phyloP scores from a whole-genome alignment of 2,888 invertebrate species.

The Dryobota labecula region DNA sequence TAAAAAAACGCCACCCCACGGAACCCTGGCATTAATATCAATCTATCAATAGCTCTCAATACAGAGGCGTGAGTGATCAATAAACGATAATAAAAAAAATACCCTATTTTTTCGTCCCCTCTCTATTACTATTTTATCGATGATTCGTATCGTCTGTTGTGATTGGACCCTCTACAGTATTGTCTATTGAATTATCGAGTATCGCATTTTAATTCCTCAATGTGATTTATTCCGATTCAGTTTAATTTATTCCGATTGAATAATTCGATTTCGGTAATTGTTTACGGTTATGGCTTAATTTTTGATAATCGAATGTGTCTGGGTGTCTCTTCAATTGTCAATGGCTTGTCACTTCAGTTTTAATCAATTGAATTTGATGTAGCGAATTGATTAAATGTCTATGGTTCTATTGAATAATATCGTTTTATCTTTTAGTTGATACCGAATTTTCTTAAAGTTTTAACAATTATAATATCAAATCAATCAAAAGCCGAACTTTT shows the following conservation, averaged over 20 bases:
- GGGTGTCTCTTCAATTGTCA: slow-evolving; percentile 56
- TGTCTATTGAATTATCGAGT: slow-evolving; percentile 83
- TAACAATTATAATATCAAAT: slow-evolving; percentile 6
- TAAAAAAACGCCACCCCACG: slow-evolving; percentile 86
- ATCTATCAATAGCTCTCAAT: slow-evolving; percentile 88
- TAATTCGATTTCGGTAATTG: slow-evolving; percentile 69
- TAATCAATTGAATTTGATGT: slow-evolving; percentile 49
- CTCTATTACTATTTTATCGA: slow-evolving; percentile 82
- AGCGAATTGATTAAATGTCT: slow-evolving; percentile 45
- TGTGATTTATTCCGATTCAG: slow-evolving; percentile 68
- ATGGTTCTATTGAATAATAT: slow-evolving; percentile 11
- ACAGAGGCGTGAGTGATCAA: slow-evolving; percentile 87
- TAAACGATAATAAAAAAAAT: slow-evolving; percentile 83
- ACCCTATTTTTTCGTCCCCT: slow-evolving; percentile 78
- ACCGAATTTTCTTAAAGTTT: not conserved
- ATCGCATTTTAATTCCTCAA: slow-evolving; percentile 70
- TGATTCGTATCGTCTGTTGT: slow-evolving; percentile 81
- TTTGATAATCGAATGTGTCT: slow-evolving; percentile 64
- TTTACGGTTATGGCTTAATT: slow-evolving; percentile 68
- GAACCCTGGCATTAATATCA: slow-evolving; percentile 84
- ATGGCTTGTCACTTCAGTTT: slow-evolving; percentile 57
- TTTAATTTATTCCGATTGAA: slow-evolving; percentile 71
- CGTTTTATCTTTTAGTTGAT: not conserved
- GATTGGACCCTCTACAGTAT: slow-evolving; percentile 81
- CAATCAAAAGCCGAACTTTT: slow-evolving; percentile 24